Evolutionary conservation across 2,113 vertebrate genomes (phyloP), one percentile per base, ranked within the genome.

Genomic region (Varanus salvator): DNA sequence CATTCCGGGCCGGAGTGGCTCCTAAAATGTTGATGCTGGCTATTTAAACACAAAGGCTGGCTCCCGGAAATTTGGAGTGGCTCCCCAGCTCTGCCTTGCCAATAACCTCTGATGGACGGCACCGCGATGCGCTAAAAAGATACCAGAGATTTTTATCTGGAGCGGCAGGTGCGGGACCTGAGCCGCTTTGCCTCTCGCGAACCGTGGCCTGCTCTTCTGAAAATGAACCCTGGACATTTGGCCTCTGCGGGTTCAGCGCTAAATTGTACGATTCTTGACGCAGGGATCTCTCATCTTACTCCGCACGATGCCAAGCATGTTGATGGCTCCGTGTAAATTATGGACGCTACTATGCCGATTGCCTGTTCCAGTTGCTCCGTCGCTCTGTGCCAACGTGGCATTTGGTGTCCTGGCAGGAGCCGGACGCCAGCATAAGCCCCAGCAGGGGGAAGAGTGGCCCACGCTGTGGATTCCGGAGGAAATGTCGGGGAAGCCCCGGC

Each of bases 371-470:
- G 34, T 48, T 23, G 8, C 25, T n/a, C 15, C 27, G 1, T 21
- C 17, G 21, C 11, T 60, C 34, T 15, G 9, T 27, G 66, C 75
- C 68, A 74, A 66, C 21, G 17, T 8, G 6, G 68, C 68, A 66
- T 38, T 64, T 75, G 54, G 69, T 31, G 34, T 29, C 80, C 38
- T 48, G 17, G 57, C n/a, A 9, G 52, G 12, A 64, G 69, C 27
- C 3, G 3, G 34, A 44, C 3, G 54, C 25, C 52, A 44, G 48
- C 1, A 4, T 17, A 7, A 71, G 31, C 86, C 76, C 29, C 27
- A 21, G 57, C 21, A 8, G 64, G 25, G 34, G 64, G 12, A 0
- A 71, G 21, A 3, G 0, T 0, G 0, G 0, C 0, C 0, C 27
- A 48, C 54, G 1, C 0, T 2, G 11, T 68, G 29, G 27, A 80